A percentile compares a stretch with the other conserved stretches of the same genome.
These are phyloP conservation scores for Siniperca knerii DNA, from an alignment of 2,113 vertebrate species.

Conservation along the genomic window DNA sequence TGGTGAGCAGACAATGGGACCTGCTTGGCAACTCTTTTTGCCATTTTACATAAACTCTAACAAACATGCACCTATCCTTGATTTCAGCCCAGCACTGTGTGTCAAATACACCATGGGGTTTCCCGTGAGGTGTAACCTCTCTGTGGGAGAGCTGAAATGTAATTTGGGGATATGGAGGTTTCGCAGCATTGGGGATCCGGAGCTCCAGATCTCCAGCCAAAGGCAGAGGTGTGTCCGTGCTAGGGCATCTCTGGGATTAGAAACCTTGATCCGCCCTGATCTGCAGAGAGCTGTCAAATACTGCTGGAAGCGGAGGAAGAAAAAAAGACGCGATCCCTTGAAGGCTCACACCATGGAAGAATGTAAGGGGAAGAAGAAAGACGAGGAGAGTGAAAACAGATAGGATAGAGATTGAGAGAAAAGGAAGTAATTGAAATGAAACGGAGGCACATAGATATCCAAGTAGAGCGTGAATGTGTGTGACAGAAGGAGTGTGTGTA, in stretches of 20 bases:
- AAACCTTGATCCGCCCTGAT: slow-evolving; percentile 76
- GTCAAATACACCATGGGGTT: slow-evolving; percentile 38
- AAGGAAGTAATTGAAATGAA: slow-evolving; percentile 25
- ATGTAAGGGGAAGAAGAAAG: slow-evolving; percentile 25
- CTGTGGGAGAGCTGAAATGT: slow-evolving; percentile 63
- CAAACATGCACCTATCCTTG: neutral
- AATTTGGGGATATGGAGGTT: slow-evolving; percentile 66
- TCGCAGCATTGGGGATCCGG: slow-evolving; percentile 39
- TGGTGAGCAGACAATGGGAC: too few relatives aligned
- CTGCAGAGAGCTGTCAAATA: slow-evolving; percentile 65
- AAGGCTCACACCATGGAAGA: slow-evolving; percentile 43
- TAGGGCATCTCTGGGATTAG: slow-evolving; percentile 74
- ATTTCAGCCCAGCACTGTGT: slow-evolving; percentile 31
- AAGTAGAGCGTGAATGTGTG: slow-evolving; percentile 35
- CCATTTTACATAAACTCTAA: neutral
- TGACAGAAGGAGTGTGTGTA: slow-evolving; percentile 27
- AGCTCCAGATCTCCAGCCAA: slow-evolving; percentile 59
- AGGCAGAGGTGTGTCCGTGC: slow-evolving; percentile 70
- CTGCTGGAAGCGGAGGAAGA: slow-evolving; percentile 36
- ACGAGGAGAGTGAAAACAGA: slow-evolving; percentile 24
- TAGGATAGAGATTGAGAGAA: slow-evolving; percentile 8
- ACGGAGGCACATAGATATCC: neutral
- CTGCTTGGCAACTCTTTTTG: neutral
- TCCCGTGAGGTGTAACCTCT: slow-evolving; percentile 56
- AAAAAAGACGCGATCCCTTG: slow-evolving; percentile 35